Percentiles rank a stretch among this genome's conserved stretches.
Evolutionary conservation across 2,113 vertebrate species (phyloP).

Genomic region (Hemiscyllium ocellatum): DNA sequence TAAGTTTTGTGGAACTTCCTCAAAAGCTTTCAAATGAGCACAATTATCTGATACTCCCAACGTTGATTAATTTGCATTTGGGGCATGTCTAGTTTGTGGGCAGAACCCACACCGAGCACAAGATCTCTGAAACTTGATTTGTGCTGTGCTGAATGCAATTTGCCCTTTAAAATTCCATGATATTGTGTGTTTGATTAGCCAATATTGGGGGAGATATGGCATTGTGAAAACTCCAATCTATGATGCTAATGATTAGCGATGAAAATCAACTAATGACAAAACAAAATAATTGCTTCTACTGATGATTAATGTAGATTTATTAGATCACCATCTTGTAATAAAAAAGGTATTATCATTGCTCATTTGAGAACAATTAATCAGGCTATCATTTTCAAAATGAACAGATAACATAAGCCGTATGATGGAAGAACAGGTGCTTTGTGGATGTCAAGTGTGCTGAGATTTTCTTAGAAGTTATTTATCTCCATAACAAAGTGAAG

Average conservation of each 20-base stretch:
- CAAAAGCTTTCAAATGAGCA: background rate
- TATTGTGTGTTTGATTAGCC: background rate
- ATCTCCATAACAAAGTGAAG: background rate
- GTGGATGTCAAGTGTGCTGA: background rate
- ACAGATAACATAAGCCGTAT: background rate
- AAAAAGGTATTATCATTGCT: background rate
- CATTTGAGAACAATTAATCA: background rate
- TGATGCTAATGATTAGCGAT: background rate
- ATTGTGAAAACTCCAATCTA: no score
- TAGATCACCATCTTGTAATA: background rate
- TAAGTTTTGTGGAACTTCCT: background rate
- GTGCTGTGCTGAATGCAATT: background rate
- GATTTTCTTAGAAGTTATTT: background rate
- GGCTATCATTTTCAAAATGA: background rate
- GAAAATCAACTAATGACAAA: background rate
- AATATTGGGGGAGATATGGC: background rate
- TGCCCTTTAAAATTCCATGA: background rate
- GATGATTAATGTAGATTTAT: background rate
- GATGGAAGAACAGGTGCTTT: background rate
- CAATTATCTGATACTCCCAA: background rate
- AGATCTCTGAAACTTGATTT: background rate
- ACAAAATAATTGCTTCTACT: background rate
- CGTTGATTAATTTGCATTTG: background rate
- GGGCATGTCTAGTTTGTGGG: background rate
- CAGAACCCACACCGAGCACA: background rate